Percentiles rank a stretch among this genome's conserved stretches.
These are phyloP conservation scores for Phaetusa simplex DNA, from an alignment of 2,113 vertebrate species.

Conservation along the genomic window DNA sequence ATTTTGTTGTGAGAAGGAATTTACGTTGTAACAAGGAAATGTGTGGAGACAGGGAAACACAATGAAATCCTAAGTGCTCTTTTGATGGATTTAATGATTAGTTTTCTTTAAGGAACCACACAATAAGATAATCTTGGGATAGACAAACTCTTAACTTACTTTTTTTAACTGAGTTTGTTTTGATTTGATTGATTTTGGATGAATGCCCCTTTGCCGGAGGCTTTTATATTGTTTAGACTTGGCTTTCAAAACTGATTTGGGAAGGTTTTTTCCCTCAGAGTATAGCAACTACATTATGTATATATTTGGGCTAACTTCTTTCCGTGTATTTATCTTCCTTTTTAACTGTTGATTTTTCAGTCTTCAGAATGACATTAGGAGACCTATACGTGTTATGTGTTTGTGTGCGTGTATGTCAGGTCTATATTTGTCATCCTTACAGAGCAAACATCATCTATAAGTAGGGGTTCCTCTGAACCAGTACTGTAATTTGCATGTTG, in stretches of 20 bases:
- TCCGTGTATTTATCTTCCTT: slow-evolving; percentile 14
- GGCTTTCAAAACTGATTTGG: slow-evolving; percentile 46
- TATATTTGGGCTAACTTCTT: slow-evolving; percentile 22
- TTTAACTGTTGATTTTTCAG: neutral
- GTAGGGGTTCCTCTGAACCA: neutral
- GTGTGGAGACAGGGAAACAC: neutral
- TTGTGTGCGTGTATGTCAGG: neutral
- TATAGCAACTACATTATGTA: slow-evolving; percentile 30
- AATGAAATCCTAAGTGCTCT: neutral
- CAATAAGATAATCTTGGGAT: slow-evolving; percentile 11
- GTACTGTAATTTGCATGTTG: neutral
- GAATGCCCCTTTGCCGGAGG: slow-evolving; percentile 19
- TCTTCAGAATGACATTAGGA: neutral
- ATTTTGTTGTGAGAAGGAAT: slow-evolving; percentile 9
- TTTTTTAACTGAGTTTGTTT: slow-evolving; percentile 28
- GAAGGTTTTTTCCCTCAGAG: slow-evolving; percentile 32
- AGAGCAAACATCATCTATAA: neutral
- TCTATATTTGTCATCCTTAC: neutral
- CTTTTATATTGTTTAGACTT: slow-evolving; percentile 54
- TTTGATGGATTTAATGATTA: slow-evolving; percentile 25
- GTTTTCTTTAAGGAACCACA: slow-evolving; percentile 27
- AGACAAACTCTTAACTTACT: slow-evolving; percentile 5
- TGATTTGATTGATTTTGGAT: slow-evolving; percentile 45
- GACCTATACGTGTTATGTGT: neutral
- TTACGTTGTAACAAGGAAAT: neutral